Base-by-base conservation (phyloP, 2,113 vertebrate species). In the Thamnophis sirtalis region DNA sequence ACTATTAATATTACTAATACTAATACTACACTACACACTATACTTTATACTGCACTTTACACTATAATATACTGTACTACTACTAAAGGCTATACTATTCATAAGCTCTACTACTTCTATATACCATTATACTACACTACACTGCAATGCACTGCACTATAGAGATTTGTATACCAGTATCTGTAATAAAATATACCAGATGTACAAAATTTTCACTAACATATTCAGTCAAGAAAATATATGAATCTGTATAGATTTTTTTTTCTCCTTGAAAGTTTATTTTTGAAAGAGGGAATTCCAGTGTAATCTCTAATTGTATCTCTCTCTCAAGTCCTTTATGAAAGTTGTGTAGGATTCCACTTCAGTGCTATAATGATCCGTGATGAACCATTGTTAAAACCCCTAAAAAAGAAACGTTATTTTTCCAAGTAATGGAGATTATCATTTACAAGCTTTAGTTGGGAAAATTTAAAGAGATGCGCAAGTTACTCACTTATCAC, bases 231-330 rank as follows among this genome's bases (percentile, higher is more conserved):
- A 54, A 38, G 38, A 63, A 7, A 0, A 26, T 91, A 94, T 91
- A 93, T 92, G 87, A 53, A 94, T 92, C 73, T 80, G 19, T 80
- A 43, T 43, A 38, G 33, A 1, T 9, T 38, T 38, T 80, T 87
- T 87, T 93, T 92, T 91, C 90, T 85, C 21, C 87, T 13, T 26
- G 54, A 91, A 51, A 91, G 56, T 91, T 22, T 11, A 21, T 80
- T 50, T 38, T 2, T 13, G 5, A 9, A 3, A 19, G 9, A 91
- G 89, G 60, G 91, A 94, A 92, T 43, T 63, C 53, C 49, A 26
- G 15, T 5, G 5, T 19, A 38, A 53, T 19, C 7, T 63, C n/a
- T 10, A 3, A 2, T 49, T 50, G 15, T 60, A 26, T 60, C 15
- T 60, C 53, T 49, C 7, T 38, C 3, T 21, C 0, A 55, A 55